Evolutionary conservation across 2,888 invertebrate genomes (phyloP).

Genomic region (Azorinus chamasolen): DNA sequence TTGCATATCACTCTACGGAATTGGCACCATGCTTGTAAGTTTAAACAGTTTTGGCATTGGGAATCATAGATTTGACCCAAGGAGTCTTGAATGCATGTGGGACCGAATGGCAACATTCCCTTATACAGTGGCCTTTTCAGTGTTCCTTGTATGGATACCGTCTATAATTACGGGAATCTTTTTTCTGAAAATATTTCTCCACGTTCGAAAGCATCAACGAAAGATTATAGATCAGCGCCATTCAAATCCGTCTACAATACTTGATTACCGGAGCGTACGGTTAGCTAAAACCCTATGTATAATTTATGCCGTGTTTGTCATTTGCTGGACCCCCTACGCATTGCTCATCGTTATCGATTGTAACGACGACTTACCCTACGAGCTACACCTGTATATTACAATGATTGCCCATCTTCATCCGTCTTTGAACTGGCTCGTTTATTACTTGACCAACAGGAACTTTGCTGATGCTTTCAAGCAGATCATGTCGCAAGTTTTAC

Average conservation of each 20-base stretch:
- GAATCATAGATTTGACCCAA: constrained; percentile 72
- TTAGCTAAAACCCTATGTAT: constrained; percentile 72
- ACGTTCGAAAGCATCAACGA: constrained; percentile 44
- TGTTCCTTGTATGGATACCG: constrained; percentile 73
- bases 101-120: constrained; percentile 72
- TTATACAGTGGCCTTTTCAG: constrained; percentile 74
- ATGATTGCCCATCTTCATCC: constrained; percentile 73
- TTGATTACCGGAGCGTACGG: not conserved
- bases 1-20: constrained; percentile 65
- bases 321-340: constrained; percentile 79
- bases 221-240: constrained; percentile 28
- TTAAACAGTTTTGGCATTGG: constrained; percentile 71
- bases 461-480: constrained; percentile 44
- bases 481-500: too few relatives aligned
- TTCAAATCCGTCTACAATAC: not conserved
- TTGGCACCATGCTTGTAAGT: constrained; percentile 68
- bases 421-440: constrained; percentile 73
- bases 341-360: constrained; percentile 71
- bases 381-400: constrained; percentile 70
- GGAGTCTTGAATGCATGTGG: constrained; percentile 77
- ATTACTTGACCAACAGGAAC: constrained; percentile 69
- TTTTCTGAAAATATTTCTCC: constrained; percentile 66
- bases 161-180: constrained; percentile 66
- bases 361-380: constrained; percentile 66
- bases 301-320: constrained; percentile 74